Evolutionary conservation across 2,113 vertebrate genomes (phyloP).

Genomic region (Lepisosteus osseus): DNA sequence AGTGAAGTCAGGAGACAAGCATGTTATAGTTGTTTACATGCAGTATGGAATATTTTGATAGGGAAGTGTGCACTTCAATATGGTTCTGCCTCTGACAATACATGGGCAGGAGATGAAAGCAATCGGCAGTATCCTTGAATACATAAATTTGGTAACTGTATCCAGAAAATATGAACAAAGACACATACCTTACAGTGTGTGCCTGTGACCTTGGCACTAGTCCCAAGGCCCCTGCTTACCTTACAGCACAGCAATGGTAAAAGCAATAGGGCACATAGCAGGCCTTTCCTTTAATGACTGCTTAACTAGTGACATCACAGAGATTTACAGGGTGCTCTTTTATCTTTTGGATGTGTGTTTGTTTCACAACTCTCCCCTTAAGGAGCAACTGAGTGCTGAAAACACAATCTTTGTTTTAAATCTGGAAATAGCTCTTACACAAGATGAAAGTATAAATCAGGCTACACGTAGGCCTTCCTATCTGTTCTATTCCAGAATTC

Average conservation of each 20-base stretch:
- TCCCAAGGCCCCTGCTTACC: slow-evolving; percentile 8
- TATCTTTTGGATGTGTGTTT: no score
- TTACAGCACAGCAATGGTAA: not conserved
- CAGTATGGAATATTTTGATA: not conserved
- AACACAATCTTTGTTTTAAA: no score
- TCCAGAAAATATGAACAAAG: slow-evolving; percentile 6
- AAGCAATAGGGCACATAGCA: not conserved
- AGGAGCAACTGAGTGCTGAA: no score
- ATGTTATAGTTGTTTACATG: not conserved
- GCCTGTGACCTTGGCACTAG: not conserved
- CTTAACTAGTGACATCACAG: not conserved
- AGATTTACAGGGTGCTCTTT: no score
- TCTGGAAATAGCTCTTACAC: no score
- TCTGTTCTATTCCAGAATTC: no score
- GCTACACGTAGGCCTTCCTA: no score
- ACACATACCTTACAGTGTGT: not conserved
- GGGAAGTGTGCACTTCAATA: slow-evolving; percentile 13
- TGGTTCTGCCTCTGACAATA: not conserved
- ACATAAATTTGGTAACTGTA: not conserved
- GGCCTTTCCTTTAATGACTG: not conserved
- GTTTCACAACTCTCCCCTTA: no score
- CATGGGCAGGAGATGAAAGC: slow-evolving; percentile 12
- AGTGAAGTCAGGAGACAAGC: not conserved
- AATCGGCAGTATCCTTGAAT: not conserved
- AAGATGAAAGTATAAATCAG: no score